Evolutionary conservation across 2,113 vertebrate species (phyloP), one percentile per base, ranked within the genome.

Genomic region (Nibea albiflora): DNA sequence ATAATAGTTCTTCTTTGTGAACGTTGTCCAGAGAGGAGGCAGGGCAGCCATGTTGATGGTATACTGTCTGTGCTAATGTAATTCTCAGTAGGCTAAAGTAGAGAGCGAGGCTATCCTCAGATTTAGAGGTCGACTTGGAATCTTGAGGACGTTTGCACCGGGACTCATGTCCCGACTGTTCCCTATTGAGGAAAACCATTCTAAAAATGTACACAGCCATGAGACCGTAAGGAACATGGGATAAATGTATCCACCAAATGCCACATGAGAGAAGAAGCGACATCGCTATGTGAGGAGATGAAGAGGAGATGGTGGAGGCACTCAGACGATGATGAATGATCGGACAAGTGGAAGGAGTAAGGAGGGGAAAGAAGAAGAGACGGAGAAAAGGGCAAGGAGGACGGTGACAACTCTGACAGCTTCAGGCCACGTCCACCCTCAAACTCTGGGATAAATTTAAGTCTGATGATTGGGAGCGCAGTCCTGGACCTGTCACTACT

Each of bases 351-450:
- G 80, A 81, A 78, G 71, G 26, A 73, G 61, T 44, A 57, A 42
- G 54, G n/a, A 72, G 69, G 35, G 20, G 1, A 58, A 28, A 31
- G 53, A 70, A 63, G 81, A 65, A 39, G 76, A 83, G 79, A 35
- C 60, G 1, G n/a, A 69, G 67, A 76, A 39, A 61, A 80, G 83
- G 72, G 28, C 73, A 67, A 50, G 35, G 68, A 50, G 52, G 49
- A 80, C 47, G 75, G 76, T 85, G 86, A 90, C 88, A 87, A 58
- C 80, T 81, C 67, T 80, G 87, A 87, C 88, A 86, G 72, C 68
- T 22, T 61, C 78, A 52, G 78, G 56, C 85, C 28, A 70, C 11
- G 46, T 85, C 80, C 53, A 16, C 76, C 81, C 74, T 73, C 80
- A 28, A 26, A 64, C 60, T 17, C 53, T 9, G 64, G 52, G 88